Base-by-base conservation (phyloP, 2,888 invertebrate genomes). In the Crioceris asparagi region DNA sequence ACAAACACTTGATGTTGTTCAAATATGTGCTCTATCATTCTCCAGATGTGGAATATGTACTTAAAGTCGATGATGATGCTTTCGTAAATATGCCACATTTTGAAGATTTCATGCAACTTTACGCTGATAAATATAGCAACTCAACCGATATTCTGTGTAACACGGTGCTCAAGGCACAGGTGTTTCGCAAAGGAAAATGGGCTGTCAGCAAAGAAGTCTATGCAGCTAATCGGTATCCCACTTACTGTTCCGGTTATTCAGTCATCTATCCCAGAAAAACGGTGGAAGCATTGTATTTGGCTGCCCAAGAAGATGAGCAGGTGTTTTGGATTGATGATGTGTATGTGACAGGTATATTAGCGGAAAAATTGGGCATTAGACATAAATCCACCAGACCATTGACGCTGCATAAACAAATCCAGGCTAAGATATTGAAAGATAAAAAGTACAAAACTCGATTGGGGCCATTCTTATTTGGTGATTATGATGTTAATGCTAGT, bases 1-100 rank as follows among this genome's bases (percentile, higher is more conserved):
- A 84, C 51, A 87, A 87, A 55, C 83, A 85, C 57, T 76, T 80
- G 3, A 83, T 83, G 74, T 81, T 77, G 0, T 65, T 85, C 26
- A 83, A 83, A 55, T 86, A 84, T 81, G 74, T 77, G 15, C 64
- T 71, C 1, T 75, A 74, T 50, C 71, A 77, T 49, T 86, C 85
- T 56, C 67, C 73, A 0, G 62, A 66, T 12, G 80, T 78, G 1
- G 75, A 71, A 44, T 58, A 57, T 38, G 55, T 83, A 32, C 62
- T 83, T 35, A 83, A 84, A 57, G 71, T 77, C 32, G 83, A 83
- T 55, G 83, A 84, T 54, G 83, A 84, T 61, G 71, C 81, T 41
- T 75, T 80, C 46, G 75, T 83, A 12, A 79, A 83, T 57, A 71
- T 75, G 7, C n/a, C 72, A 67, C 53, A 68, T 73, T 27, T 80